Evolutionary conservation across 2,888 invertebrate genomes (phyloP).

Genomic region (Caenorhabditis parvicauda): DNA sequence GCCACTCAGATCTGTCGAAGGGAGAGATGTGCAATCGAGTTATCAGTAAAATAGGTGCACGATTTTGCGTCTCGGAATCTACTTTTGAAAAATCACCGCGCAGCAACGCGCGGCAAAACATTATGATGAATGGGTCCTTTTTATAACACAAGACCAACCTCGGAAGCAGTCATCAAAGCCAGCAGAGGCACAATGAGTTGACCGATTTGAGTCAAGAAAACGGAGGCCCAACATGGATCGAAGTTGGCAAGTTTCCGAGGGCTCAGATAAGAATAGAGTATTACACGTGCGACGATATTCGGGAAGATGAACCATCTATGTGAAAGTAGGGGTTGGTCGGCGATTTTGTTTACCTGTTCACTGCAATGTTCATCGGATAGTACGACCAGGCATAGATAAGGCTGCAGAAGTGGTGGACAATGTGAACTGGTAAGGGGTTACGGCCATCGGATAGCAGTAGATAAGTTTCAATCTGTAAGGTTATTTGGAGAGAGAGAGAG

Average conservation of each 20-base stretch:
- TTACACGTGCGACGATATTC: slow-evolving; percentile 31
- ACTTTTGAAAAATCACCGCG: too few species aligned
- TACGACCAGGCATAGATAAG: slow-evolving; percentile 28
- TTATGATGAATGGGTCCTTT: too few species aligned
- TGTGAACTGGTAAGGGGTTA: slow-evolving; percentile 27
- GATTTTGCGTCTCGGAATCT: too few species aligned
- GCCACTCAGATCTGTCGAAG: too few species aligned
- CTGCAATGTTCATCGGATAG: slow-evolving; percentile 17
- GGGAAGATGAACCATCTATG: slow-evolving; percentile 31
- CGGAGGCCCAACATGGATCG: slow-evolving; percentile 35
- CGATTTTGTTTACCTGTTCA: slow-evolving; percentile 15
- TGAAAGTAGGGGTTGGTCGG: neutral
- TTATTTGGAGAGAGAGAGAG: slow-evolving; percentile 5
- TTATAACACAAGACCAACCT: slow-evolving; percentile 2
- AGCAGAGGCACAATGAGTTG: slow-evolving; percentile 31
- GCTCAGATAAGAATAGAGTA: slow-evolving; percentile 34
- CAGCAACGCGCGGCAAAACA: too few species aligned
- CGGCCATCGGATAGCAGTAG: slow-evolving; percentile 29
- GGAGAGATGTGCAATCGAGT: too few species aligned
- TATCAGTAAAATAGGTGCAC: too few species aligned
- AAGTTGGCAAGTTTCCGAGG: slow-evolving; percentile 23
- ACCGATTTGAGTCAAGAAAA: slow-evolving; percentile 31
- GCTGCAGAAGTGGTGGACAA: slow-evolving; percentile 32
- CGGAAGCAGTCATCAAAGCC: slow-evolving; percentile 15
- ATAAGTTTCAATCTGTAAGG: slow-evolving; percentile 30